Conservation (phyloP, 2,797 vertebrate genomes). For the Notamacropus eugenii region DNA sequence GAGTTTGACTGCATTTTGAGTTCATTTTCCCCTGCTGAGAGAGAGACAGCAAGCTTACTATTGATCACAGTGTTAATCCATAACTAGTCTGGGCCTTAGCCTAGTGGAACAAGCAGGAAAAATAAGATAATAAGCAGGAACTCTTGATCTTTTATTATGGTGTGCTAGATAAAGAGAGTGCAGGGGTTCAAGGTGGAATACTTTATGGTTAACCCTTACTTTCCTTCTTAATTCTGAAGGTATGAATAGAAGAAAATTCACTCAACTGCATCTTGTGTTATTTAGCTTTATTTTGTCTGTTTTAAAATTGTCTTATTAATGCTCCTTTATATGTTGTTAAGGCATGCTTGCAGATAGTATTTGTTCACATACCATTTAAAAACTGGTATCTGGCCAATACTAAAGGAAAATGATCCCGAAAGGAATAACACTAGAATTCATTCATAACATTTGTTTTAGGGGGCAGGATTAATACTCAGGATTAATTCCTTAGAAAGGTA, state of each 20-base stretch:
- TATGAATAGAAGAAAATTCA: conserved; percentile 62
- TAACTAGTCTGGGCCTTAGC: conserved; percentile 95
- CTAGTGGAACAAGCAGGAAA: conserved; percentile 90
- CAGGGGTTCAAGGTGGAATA: conserved; percentile 85
- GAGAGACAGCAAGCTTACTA: conserved; percentile 94
- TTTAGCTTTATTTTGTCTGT: conserved; percentile 72
- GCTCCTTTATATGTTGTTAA: conserved; percentile 11
- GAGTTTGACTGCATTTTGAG: conserved; percentile 98
- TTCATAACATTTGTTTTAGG: neutral
- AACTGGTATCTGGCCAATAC: accelerated
- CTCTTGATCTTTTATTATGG: conserved; percentile 93
- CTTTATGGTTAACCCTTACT: conserved; percentile 85
- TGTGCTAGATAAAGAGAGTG: conserved; percentile 89
- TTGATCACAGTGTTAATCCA: conserved; percentile 98
- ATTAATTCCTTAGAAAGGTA: neutral
- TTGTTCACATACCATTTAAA: neutral
- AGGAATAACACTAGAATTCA: neutral
- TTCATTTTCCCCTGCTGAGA: conserved; percentile 97
- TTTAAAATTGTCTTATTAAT: conserved; percentile 35
- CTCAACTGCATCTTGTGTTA: conserved; percentile 45
- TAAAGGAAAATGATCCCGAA: neutral
- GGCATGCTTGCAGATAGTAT: neutral
- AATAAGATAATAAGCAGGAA: conserved; percentile 93
- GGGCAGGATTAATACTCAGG: neutral
- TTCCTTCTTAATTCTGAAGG: conserved; percentile 76